phyloP scores from a whole-genome alignment of 2,888 invertebrate species.

The Drosophila gaucha region DNA sequence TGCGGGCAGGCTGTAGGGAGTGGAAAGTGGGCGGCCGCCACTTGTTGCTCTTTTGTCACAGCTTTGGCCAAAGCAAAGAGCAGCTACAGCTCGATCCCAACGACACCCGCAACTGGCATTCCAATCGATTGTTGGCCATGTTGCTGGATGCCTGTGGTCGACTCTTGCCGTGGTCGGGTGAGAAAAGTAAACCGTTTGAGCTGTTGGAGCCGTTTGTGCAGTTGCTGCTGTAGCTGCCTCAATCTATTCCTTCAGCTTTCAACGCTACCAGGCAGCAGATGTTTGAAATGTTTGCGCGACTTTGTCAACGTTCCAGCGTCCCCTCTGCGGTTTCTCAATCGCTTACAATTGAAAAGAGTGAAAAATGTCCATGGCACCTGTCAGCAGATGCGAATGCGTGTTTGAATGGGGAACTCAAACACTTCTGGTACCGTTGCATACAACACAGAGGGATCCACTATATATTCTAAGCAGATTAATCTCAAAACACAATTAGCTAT shows the following conservation, averaged over 20 bases:
- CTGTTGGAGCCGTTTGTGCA: slow-evolving; percentile 8
- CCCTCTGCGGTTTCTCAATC: slow-evolving; percentile 13
- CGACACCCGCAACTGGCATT: slow-evolving; percentile 68
- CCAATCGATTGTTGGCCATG: slow-evolving; percentile 73
- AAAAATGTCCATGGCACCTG: slow-evolving; percentile 68
- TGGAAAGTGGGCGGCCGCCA: slow-evolving; percentile 29
- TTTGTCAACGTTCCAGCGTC: slow-evolving; percentile 56
- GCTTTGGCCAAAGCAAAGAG: slow-evolving; percentile 28
- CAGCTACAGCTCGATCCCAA: slow-evolving; percentile 3
- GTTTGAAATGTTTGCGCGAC: slow-evolving; percentile 69
- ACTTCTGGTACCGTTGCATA: slow-evolving; percentile 54
- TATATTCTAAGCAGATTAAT: slow-evolving; percentile 17
- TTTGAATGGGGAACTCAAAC: slow-evolving; percentile 36
- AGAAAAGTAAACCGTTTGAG: slow-evolving; percentile 70
- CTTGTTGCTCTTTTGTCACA: slow-evolving; percentile 58
- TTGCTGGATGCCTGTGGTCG: slow-evolving; percentile 55
- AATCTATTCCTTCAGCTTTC: slow-evolving; percentile 50
- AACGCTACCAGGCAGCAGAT: slow-evolving; percentile 61
- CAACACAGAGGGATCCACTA: slow-evolving; percentile 15
- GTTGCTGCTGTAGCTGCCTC: slow-evolving; percentile 10
- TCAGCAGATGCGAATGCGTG: slow-evolving; percentile 51
- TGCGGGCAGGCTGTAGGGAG: slow-evolving; percentile 29
- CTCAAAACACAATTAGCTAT: slow-evolving; percentile 36
- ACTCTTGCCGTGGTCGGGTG: slow-evolving; percentile 40
- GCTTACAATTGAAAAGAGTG: slow-evolving; percentile 59